Evolutionary conservation across 2,888 invertebrate genomes (phyloP), one percentile per base, ranked within the genome.

Genomic region (Anthrax anthrax): DNA sequence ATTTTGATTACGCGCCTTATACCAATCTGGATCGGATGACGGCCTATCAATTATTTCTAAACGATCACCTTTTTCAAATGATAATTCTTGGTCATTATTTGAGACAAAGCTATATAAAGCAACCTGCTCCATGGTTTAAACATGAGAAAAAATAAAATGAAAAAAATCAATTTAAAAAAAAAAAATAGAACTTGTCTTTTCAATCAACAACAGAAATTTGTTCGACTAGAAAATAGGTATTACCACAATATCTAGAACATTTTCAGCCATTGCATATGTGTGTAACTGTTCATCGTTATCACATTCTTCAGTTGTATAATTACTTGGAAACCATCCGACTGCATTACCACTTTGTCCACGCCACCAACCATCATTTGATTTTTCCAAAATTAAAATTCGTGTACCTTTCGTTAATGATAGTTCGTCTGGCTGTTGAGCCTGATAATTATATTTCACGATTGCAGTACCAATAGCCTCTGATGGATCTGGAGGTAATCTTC

Each of bases 281-380:
- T 91, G 90, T 37, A 89, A 77, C 37, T 87, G 84, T 58, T 88
- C 88, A 58, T 90, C 89, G 32, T 78, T 77, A 63, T 87, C 87
- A 56, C 85, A 84, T 63, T 87, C 87, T 67, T 89, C 89, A 61
- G 88, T 88, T 51, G 96, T 96, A 70, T 98, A 98, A 72, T 98
- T 98, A 44, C 95, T 95, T 12, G 98, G 98, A 67, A 97, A 98
- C 98, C 98, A 59, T 72, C 78, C 78, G 69, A 57, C 77, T 68
- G 56, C 72, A 63, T 62, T 76, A 72, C 49, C 70, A 66, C 70
- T 76, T 70, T 89, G 89, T 43, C 97, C 98, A 60, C 95, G 80
- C 98, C 98, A 98, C 98, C 98, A 98, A 51, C 90, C 95, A 70
- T 98, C 98, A 57, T 94, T 94, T 59, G 94, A 95, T 72, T 97